A percentile compares a stretch with the other conserved stretches of the same genome.
These are phyloP conservation scores for Alouatta palliata DNA, from an alignment of 2,113 vertebrate species.

Conservation along the genomic window DNA sequence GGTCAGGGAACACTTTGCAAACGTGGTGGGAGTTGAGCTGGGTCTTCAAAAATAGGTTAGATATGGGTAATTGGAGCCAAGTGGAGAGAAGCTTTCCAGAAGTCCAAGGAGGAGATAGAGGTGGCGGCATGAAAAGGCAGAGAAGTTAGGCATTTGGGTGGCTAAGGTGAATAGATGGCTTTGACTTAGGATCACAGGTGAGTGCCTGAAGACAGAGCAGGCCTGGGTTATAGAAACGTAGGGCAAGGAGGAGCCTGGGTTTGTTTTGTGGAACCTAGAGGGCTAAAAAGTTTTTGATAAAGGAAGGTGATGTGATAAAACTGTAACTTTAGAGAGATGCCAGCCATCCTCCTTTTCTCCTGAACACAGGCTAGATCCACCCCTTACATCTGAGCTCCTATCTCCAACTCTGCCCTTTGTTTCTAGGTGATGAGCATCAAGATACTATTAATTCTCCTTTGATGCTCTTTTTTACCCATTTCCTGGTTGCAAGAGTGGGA, in stretches of 20 bases:
- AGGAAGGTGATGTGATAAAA: background rate
- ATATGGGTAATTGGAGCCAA: background rate
- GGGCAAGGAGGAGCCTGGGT: background rate
- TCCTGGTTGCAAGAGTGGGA: background rate
- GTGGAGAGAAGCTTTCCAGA: background rate
- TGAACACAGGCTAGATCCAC: background rate
- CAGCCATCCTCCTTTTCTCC: background rate
- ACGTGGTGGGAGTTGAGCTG: background rate
- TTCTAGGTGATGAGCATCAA: background rate
- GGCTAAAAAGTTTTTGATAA: background rate
- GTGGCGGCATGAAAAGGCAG: background rate
- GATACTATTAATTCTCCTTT: background rate
- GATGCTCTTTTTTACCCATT: background rate
- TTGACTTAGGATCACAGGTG: background rate
- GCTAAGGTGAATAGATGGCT: background rate
- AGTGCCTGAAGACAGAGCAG: background rate
- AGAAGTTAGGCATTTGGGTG: background rate
- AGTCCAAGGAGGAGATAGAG: background rate
- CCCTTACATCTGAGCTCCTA: background rate
- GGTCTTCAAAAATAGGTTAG: background rate
- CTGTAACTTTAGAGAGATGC: background rate
- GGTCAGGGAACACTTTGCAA: background rate
- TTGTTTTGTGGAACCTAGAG: background rate
- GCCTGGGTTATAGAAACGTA: background rate
- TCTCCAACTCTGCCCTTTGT: background rate